phyloP scores from a whole-genome alignment of 2,888 invertebrate species.

The Agrotis puta region DNA sequence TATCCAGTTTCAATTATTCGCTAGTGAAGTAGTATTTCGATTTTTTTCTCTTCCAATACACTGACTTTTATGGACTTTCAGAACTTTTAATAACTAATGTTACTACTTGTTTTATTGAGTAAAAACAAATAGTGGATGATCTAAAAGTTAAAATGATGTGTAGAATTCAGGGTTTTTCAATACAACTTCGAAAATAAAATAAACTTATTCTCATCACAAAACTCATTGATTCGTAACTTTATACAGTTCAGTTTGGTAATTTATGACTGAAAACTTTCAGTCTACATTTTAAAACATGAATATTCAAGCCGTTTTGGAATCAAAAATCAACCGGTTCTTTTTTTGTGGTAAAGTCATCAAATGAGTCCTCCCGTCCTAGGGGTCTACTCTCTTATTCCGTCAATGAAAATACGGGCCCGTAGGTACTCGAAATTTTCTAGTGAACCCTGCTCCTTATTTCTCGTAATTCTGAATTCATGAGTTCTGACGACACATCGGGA shows the following conservation, averaged over 20 bases:
- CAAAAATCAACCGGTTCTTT: background rate
- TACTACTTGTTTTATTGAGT: background rate
- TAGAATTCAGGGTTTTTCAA: slow-evolving; percentile 12
- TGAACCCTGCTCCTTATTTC: too few species aligned
- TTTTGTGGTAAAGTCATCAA: too few species aligned
- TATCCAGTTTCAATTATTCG: too few species aligned
- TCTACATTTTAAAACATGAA: background rate
- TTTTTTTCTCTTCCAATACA: background rate
- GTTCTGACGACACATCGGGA: too few species aligned
- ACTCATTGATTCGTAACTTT: background rate
- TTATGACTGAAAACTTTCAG: background rate
- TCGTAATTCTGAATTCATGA: too few species aligned
- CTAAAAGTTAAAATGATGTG: slow-evolving; percentile 42
- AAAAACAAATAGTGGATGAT: slow-evolving; percentile 21
- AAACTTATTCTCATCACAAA: slow-evolving; percentile 19
- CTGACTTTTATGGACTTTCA: background rate
- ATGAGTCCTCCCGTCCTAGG: too few species aligned
- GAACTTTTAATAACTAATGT: background rate
- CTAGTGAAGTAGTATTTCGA: background rate
- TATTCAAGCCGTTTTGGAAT: background rate
- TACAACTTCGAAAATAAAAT: slow-evolving; percentile 28
- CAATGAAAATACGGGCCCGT: too few species aligned
- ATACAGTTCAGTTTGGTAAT: background rate
- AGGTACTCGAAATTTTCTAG: too few species aligned
- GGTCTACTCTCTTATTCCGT: too few species aligned